A percentile compares a stretch with the other conserved stretches of the same genome.
phyloP scores from a whole-genome alignment of 1,140 invertebrate genomes.

The Palaemon carinicauda region DNA sequence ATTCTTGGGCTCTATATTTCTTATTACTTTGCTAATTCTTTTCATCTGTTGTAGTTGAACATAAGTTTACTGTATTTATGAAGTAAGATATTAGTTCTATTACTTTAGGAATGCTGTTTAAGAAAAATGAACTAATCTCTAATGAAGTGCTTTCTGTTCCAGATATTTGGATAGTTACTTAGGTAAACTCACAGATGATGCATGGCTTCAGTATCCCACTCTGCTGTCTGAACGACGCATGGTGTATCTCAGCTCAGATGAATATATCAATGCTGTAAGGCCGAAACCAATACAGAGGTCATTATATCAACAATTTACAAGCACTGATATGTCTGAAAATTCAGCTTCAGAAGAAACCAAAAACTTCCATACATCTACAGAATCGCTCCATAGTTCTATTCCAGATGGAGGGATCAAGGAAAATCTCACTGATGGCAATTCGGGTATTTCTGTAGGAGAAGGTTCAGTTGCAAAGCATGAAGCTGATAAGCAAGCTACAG shows the following conservation, averaged over 20 bases:
- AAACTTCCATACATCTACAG: no score
- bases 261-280: slow-evolving; percentile 26
- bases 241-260: slow-evolving; percentile 32
- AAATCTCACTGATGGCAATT: no score
- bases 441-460: no score
- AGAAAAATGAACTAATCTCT: neutral
- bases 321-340: neutral
- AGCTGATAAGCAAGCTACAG: no score
- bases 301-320: neutral
- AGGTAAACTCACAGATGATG: slow-evolving; percentile 46
- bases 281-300: neutral
- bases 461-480: no score
- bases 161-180: slow-evolving; percentile 45
- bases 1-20: no score
- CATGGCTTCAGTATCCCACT: slow-evolving; percentile 42
- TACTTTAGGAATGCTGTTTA: no score
- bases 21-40: no score
- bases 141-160: neutral
- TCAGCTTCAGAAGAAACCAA: no score
- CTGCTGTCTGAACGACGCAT: neutral
- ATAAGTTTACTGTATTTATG: neutral
- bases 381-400: no score
- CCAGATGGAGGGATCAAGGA: no score
- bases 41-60: no score
- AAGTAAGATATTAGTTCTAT: neutral